Base-by-base conservation (phyloP, 2,797 vertebrate genomes). In the Pantherophis vulpinus region DNA sequence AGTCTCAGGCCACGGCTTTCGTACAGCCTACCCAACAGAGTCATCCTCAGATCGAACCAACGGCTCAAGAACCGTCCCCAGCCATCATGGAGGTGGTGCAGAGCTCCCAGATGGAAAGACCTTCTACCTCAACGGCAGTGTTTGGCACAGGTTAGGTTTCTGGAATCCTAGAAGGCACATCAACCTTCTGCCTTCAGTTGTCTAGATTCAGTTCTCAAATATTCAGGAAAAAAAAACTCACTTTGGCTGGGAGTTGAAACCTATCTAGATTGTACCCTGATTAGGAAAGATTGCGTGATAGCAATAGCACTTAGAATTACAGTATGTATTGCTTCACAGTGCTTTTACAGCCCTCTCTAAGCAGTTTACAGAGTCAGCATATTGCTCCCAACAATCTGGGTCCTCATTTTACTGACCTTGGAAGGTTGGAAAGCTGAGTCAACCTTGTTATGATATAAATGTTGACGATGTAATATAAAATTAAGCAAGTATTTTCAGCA, bases 1-100 rank as follows among this genome's bases (percentile, higher is more conserved):
- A 99, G 93, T 98, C 98, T 0, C 99, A 99, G 95, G 98, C 99
- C 0, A 99, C 99, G 2, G 99, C 99, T 0, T 99, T 99, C 63
- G 99, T 99, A 91, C 99, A 99, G 93, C 99, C 99, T 32, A 99
- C 99, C 1, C 99, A 99, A 95, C 99, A 99, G 94, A 99, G 98
- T 47, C 96, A 98, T 94, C 97, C 98, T 93, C 98, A 98, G 55
- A 95, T 98, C 3, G 99, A 99, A 94, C 98, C 98, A 1, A 96
- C 98, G 86, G 98, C 95, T 95, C 99, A 99, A 96, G 99, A 99
- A 89, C 98, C 98, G 0, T 97, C 98, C 0, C 96, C 98, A 8
- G 93, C 98, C 91, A 97, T 99, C 60, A 98, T 99, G 59, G 99
- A 99, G 92, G 98, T 98, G 7, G 98, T 98, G 2, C 98, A 98